phyloP scores from a whole-genome alignment of 1,140 invertebrate species.

The Drosophila willistoni region DNA sequence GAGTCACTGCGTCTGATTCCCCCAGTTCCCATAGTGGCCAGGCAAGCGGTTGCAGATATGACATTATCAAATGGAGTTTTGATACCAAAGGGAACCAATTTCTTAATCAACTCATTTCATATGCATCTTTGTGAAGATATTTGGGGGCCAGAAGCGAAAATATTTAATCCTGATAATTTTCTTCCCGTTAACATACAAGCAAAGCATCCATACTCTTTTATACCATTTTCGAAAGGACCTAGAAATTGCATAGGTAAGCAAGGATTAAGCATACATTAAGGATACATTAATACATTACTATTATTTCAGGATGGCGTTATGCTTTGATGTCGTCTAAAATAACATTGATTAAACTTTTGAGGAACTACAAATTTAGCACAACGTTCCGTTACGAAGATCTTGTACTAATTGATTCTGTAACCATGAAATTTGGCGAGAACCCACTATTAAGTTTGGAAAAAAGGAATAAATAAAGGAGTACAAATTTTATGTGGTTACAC shows the following conservation, averaged over 20 bases:
- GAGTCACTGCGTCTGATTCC: constrained; percentile 85
- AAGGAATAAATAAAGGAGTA: background rate
- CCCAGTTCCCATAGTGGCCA: constrained; percentile 42
- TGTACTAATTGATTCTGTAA: constrained; percentile 47
- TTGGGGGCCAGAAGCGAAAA: constrained; percentile 65
- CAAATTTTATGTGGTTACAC: too few species aligned
- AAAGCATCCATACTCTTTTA: constrained; percentile 64
- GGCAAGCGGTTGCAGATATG: constrained; percentile 44
- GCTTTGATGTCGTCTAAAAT: constrained; percentile 48
- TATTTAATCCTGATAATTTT: constrained; percentile 79
- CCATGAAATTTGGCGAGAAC: constrained; percentile 31
- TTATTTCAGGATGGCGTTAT: constrained; percentile 62
- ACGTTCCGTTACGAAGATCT: constrained; percentile 36
- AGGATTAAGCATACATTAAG: constrained; percentile 5
- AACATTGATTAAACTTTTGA: constrained; percentile 54
- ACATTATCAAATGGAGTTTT: constrained; percentile 44
- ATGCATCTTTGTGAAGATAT: constrained; percentile 55
- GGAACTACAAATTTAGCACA: constrained; percentile 51
- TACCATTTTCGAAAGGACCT: constrained; percentile 74
- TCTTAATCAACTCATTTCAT: constrained; percentile 49
- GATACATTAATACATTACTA: background rate
- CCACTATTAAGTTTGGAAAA: background rate
- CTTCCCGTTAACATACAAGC: constrained; percentile 49
- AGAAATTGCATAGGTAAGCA: constrained; percentile 72
- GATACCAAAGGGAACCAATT: constrained; percentile 51